Conservation (phyloP, 2,113 vertebrate genomes). For the Rana temporaria region DNA sequence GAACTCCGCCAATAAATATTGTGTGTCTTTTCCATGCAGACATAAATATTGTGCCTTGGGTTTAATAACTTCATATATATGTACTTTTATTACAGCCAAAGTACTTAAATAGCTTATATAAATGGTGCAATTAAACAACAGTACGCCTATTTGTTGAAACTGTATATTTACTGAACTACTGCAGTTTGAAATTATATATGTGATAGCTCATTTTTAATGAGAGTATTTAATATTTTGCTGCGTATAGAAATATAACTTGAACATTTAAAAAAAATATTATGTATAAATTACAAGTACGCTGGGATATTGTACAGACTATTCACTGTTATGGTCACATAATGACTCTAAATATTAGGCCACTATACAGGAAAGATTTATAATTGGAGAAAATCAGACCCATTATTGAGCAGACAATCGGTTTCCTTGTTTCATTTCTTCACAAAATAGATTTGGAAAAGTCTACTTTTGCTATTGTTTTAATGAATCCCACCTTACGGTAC, state of each 20-base stretch:
- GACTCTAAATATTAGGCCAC: no score
- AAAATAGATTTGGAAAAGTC: no score
- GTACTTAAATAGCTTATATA: constrained; percentile 54
- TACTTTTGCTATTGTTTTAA: no score
- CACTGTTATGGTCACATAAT: no score
- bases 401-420: no score
- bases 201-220: constrained; percentile 22
- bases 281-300: no score
- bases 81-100: constrained; percentile 43
- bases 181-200: constrained; percentile 20
- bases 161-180: constrained; percentile 44
- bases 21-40: constrained; percentile 49
- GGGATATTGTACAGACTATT: no score
- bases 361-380: no score
- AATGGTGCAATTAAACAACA: constrained; percentile 52
- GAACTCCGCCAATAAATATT: constrained; percentile 52
- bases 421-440: no score
- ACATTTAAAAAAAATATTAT: background rate
- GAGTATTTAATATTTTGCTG: background rate
- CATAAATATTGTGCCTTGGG: constrained; percentile 52
- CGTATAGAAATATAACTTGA: constrained; percentile 5
- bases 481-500: no score
- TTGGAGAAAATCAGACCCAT: no score
- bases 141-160: constrained; percentile 47
- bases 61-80: constrained; percentile 54